Evolutionary conservation across 2,888 invertebrate genomes (phyloP).

Genomic region (Sturmia bella): DNA sequence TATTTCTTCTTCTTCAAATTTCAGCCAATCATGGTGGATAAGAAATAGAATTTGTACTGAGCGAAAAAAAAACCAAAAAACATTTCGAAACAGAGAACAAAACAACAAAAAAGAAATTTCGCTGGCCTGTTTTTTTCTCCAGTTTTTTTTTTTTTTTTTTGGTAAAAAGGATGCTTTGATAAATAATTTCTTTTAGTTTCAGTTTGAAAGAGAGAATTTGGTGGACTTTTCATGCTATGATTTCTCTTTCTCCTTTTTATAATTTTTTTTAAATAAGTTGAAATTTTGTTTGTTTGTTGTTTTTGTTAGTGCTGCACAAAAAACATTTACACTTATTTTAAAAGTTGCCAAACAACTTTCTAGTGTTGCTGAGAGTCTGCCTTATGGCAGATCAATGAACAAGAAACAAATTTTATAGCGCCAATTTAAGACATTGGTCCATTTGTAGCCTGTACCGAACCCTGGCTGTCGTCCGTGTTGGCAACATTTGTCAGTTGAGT

Average conservation of each 20-base stretch:
- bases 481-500: slow-evolving; percentile 51
- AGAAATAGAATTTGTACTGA: slow-evolving; percentile 18
- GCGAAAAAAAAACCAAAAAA: neutral
- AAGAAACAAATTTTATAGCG: neutral
- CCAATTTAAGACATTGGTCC: slow-evolving; percentile 79
- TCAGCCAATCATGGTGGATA: slow-evolving; percentile 1
- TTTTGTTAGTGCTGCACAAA: slow-evolving; percentile 45
- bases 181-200: neutral
- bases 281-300: slow-evolving; percentile 31
- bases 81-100: too few relatives aligned
- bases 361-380: slow-evolving; percentile 30
- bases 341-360: slow-evolving; percentile 26
- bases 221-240: neutral
- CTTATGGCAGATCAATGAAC: slow-evolving; percentile 41
- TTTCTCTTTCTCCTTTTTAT: neutral
- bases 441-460: slow-evolving; percentile 74
- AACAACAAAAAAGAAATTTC: neutral
- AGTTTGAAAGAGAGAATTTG: slow-evolving; percentile 3
- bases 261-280: slow-evolving; percentile 17
- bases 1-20: neutral
- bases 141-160: slow-evolving; percentile 10
- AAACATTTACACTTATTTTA: slow-evolving; percentile 10
- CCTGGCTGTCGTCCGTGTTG: slow-evolving; percentile 49
- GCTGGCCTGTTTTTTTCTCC: neutral
- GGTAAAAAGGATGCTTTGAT: neutral